Conservation (phyloP, 2,797 vertebrate species). For the Platalea minor region DNA sequence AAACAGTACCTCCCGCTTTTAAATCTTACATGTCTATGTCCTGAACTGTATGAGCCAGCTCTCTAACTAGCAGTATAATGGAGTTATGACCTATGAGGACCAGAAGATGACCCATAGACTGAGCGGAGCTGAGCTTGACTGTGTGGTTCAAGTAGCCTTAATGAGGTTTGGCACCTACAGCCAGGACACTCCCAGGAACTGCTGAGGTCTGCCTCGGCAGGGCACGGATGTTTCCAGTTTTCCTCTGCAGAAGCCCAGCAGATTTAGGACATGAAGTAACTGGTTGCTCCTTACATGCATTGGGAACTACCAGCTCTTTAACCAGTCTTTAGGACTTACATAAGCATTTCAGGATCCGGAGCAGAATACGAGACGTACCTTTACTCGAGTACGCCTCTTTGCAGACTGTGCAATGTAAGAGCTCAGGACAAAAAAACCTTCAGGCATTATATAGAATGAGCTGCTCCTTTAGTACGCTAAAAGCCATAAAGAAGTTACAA, state of each 20-base stretch:
- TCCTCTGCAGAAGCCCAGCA: background rate
- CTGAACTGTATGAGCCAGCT: background rate
- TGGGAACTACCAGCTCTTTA: background rate
- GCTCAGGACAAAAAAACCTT: background rate
- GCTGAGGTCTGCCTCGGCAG: background rate
- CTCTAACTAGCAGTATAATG: background rate
- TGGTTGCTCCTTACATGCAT: background rate
- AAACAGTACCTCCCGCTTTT: background rate
- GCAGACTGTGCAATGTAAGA: background rate
- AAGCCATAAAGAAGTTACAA: background rate
- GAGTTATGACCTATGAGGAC: background rate
- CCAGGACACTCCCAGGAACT: background rate
- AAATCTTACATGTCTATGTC: background rate
- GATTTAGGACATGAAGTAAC: background rate
- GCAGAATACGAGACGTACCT: background rate
- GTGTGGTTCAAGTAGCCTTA: background rate
- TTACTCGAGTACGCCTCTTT: background rate
- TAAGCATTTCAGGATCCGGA: background rate
- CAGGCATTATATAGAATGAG: background rate
- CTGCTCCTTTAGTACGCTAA: background rate
- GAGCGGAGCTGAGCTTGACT: background rate
- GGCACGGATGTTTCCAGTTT: background rate
- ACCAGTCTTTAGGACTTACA: background rate
- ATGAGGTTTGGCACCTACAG: background rate
- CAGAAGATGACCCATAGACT: background rate